Evolutionary conservation across 2,888 invertebrate genomes (phyloP), one percentile per base, ranked within the genome.

Genomic region (Tuberolachnus salignus): DNA sequence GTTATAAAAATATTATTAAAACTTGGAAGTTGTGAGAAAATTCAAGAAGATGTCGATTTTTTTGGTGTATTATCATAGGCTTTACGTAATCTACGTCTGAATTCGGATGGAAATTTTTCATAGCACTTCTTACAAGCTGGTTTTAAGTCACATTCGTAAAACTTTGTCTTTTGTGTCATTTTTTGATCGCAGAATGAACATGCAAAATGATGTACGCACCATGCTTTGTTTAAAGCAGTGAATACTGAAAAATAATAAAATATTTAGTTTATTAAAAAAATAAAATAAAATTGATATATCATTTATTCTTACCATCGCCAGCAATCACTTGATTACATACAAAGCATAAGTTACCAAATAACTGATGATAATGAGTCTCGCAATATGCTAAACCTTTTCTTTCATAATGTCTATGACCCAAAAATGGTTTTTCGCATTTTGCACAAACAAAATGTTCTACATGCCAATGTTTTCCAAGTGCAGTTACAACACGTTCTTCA

Each of bases 401-500:
- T 87, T 99, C 98, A 86, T 98, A 99, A 87, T 99, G 98, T 0
- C 98, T 93, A 87, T 97, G 97, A 0, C 99, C 99, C 85, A 98
- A 91, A 89, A 99, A 99, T 0, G 99, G 99, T 86, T 99, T 98
- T 88, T 99, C 99, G 86, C 99, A 99, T 87, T 98, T 98, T 82
- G 98, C 98, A 86, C 99, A 99, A 1, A 98, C 99, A 86, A 99
- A 99, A 88, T 99, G 99, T 92, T 97, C 97, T 42, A 98, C 97
- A 86, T 98, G 98, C 97, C 97, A 98, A 85, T 97, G 95, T 87
- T 98, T 98, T 44, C 97, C 99, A 44, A 99, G 88, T 14, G 99
- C 99, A 49, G 98, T 98, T 13, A 99, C 98, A 44, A 99, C 97
- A 81, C 99, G 89, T 86, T 99, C 99, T 86, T 99, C 99, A 83